Evolutionary conservation across 2,888 invertebrate genomes (phyloP).

Genomic region (Argyra leucocephala): DNA sequence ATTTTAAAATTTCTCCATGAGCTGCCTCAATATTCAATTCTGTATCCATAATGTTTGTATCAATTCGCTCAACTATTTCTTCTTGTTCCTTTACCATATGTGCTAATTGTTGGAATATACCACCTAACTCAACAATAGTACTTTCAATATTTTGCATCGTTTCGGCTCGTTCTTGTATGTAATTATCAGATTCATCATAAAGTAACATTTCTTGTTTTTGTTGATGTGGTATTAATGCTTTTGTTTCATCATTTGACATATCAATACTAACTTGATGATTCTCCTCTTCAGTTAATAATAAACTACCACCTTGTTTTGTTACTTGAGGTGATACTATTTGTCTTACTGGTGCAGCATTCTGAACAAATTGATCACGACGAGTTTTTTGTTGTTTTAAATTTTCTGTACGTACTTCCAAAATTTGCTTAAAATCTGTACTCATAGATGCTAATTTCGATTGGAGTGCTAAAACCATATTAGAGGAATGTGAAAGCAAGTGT

Average conservation of each 20-base stretch:
- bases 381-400: constrained; percentile 92
- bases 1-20: constrained; percentile 92
- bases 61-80: constrained; percentile 95
- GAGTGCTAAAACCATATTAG: constrained; percentile 81
- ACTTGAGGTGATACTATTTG: constrained; percentile 55
- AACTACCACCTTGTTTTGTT: constrained; percentile 42
- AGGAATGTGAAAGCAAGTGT: constrained; percentile 84
- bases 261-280: constrained; percentile 78
- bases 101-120: constrained; percentile 90
- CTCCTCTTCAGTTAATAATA: constrained; percentile 45
- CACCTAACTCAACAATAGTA: constrained; percentile 97
- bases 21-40: constrained; percentile 96
- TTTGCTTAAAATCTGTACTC: constrained; percentile 96
- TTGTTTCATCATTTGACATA: constrained; percentile 51
- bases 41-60: constrained; percentile 91
- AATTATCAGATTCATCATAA: constrained; percentile 80
- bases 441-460: constrained; percentile 92
- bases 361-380: constrained; percentile 71
- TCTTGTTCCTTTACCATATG: constrained; percentile 81
- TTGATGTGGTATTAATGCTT: constrained; percentile 42
- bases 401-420: constrained; percentile 94
- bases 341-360: constrained; percentile 48
- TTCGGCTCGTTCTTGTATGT: constrained; percentile 86
- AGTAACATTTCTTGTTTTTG: constrained; percentile 57
- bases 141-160: constrained; percentile 99